Evolutionary conservation across 2,113 vertebrate species (phyloP).

Genomic region (Leucosticte australis): DNA sequence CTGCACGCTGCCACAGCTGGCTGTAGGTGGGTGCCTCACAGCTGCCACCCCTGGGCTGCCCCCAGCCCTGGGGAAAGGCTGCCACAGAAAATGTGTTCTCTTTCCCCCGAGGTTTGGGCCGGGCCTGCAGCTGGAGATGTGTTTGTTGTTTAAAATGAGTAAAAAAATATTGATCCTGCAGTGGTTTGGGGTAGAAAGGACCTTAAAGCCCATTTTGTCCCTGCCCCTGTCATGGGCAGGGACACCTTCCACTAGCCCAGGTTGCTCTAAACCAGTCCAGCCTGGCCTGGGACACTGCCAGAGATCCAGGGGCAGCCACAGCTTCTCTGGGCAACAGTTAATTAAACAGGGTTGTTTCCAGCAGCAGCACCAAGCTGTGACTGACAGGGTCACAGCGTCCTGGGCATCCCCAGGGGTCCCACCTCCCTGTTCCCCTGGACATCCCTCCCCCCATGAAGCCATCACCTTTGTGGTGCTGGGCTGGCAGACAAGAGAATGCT

Average conservation of each 20-base stretch:
- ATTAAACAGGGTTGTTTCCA: not conserved
- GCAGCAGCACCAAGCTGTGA: not conserved
- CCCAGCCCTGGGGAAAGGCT: not conserved
- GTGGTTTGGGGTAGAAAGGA: not conserved
- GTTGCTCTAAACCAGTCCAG: fast-evolving
- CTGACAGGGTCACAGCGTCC: not conserved
- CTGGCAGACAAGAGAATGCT: not conserved
- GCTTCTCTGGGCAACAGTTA: not conserved
- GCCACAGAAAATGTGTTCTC: fast-evolving
- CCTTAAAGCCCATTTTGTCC: not conserved
- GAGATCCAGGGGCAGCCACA: not conserved
- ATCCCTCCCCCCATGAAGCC: not conserved
- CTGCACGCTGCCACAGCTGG: conserved; percentile 94
- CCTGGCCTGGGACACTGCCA: not conserved
- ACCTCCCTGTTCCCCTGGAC: not conserved
- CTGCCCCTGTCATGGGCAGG: not conserved
- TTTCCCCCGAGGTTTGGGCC: not conserved
- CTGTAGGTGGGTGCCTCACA: conserved; percentile 81
- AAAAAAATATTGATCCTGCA: not conserved
- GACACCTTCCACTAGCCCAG: not conserved
- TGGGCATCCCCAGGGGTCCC: not conserved
- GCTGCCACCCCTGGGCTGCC: too few species aligned
- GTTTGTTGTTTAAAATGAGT: not conserved
- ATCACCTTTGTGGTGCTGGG: not conserved
- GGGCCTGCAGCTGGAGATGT: not conserved